phyloP scores from a whole-genome alignment of 2,888 invertebrate species.

The Glaucopsyche alexis region DNA sequence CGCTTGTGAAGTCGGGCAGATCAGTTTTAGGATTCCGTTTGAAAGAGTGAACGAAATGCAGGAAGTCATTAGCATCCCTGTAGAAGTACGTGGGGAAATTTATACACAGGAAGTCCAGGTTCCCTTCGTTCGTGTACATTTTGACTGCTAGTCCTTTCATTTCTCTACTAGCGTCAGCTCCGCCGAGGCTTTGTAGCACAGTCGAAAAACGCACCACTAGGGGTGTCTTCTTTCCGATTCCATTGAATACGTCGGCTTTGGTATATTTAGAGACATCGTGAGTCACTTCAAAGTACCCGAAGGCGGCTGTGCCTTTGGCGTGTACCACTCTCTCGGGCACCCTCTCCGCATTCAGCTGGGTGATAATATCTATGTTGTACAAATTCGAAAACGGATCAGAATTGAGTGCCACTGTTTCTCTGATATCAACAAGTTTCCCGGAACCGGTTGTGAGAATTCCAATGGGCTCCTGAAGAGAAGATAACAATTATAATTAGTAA shows the following conservation, averaged over 20 bases:
- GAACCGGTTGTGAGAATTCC: slow-evolving; percentile 84
- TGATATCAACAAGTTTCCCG: slow-evolving; percentile 87
- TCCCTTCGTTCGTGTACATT: slow-evolving; percentile 93
- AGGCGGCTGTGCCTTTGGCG: slow-evolving; percentile 94
- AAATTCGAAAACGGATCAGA: slow-evolving; percentile 65
- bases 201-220: slow-evolving; percentile 87
- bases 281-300: slow-evolving; percentile 90
- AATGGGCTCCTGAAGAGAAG: slow-evolving; percentile 64
- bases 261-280: slow-evolving; percentile 88
- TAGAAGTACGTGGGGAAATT: slow-evolving; percentile 93
- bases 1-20: slow-evolving; percentile 89
- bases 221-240: slow-evolving; percentile 87
- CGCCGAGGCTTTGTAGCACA: slow-evolving; percentile 90
- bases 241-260: slow-evolving; percentile 86
- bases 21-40: slow-evolving; percentile 94
- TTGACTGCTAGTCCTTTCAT: slow-evolving; percentile 93
- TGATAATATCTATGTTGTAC: slow-evolving; percentile 53
- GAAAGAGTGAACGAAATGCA: slow-evolving; percentile 92
- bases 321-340: slow-evolving; percentile 96
- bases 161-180: slow-evolving; percentile 90
- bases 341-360: slow-evolving; percentile 89
- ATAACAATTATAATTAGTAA: background rate
- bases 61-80: slow-evolving; percentile 90
- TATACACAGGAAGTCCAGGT: slow-evolving; percentile 92
- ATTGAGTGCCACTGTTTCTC: slow-evolving; percentile 87